A percentile compares a stretch with the other conserved stretches of the same genome.
Conservation (phyloP, 2,797 vertebrate genomes). For the Propithecus deckenii region DNA sequence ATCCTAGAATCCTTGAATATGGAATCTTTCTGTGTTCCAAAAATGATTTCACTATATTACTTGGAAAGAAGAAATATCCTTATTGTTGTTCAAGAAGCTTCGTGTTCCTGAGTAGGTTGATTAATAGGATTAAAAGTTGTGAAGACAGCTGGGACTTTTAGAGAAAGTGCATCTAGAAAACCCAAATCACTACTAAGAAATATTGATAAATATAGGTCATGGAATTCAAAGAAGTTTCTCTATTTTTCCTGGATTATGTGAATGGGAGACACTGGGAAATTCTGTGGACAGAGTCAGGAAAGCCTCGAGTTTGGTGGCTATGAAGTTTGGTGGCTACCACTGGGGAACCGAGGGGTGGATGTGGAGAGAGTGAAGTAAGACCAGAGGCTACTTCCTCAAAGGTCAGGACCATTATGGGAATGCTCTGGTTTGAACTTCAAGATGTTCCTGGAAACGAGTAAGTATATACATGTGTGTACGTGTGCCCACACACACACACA, state of each 20-base stretch:
- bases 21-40: neutral
- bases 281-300: neutral
- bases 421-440: conserved; percentile 54
- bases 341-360: neutral
- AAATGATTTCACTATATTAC: neutral
- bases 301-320: neutral
- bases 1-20: neutral
- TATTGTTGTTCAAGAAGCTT: neutral
- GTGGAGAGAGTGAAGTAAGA: neutral
- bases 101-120: neutral
- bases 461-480: neutral
- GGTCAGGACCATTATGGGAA: neutral
- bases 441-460: conserved; percentile 44
- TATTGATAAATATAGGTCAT: neutral
- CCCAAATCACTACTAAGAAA: neutral
- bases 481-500: neutral
- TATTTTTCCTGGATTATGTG: neutral
- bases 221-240: neutral
- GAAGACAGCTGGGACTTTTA: neutral
- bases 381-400: conserved; percentile 45
- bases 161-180: conserved; percentile 10
- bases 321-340: neutral
- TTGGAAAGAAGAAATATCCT: neutral
- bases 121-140: neutral
- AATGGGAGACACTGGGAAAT: neutral